phyloP scores from a whole-genome alignment of 2,113 vertebrate species.

The Lophius piscatorius region DNA sequence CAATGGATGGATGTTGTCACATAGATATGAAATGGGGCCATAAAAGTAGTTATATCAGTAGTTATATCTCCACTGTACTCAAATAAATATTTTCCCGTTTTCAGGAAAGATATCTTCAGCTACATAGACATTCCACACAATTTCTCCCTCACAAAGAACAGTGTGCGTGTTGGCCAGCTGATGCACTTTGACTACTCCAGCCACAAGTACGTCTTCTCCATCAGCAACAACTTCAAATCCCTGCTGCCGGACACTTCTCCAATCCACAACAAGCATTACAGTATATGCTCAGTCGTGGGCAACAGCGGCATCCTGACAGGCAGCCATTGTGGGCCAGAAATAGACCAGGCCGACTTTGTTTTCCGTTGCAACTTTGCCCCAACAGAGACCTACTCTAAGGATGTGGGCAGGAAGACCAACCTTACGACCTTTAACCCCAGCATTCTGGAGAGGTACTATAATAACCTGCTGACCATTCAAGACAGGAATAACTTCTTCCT shows the following conservation, averaged over 20 bases:
- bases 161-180: slow-evolving; percentile 92
- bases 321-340: slow-evolving; percentile 91
- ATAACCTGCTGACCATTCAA: slow-evolving; percentile 97
- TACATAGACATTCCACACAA: slow-evolving; percentile 93
- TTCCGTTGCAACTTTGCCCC: slow-evolving; percentile 99
- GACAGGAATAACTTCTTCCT: slow-evolving; percentile 98
- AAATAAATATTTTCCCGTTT: not conserved
- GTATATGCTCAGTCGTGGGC: slow-evolving; percentile 92
- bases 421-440: slow-evolving; percentile 98
- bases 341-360: slow-evolving; percentile 94
- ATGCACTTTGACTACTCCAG: slow-evolving; percentile 99
- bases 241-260: slow-evolving; percentile 93
- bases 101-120: slow-evolving; percentile 93
- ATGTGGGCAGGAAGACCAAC: slow-evolving; percentile 95
- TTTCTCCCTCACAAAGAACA: slow-evolving; percentile 93
- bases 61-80: too few relatives aligned
- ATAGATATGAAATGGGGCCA: too few relatives aligned
- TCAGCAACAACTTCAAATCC: slow-evolving; percentile 94
- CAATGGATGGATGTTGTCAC: too few relatives aligned
- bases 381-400: slow-evolving; percentile 91
- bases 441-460: slow-evolving; percentile 98
- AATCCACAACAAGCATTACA: slow-evolving; percentile 91
- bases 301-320: slow-evolving; percentile 96
- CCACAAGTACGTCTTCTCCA: slow-evolving; percentile 98
- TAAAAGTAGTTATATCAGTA: too few relatives aligned